A percentile compares a stretch with the other conserved stretches of the same genome.
Evolutionary conservation across 1,140 invertebrate genomes (phyloP).

Genomic region (Drosophila pectinifera): DNA sequence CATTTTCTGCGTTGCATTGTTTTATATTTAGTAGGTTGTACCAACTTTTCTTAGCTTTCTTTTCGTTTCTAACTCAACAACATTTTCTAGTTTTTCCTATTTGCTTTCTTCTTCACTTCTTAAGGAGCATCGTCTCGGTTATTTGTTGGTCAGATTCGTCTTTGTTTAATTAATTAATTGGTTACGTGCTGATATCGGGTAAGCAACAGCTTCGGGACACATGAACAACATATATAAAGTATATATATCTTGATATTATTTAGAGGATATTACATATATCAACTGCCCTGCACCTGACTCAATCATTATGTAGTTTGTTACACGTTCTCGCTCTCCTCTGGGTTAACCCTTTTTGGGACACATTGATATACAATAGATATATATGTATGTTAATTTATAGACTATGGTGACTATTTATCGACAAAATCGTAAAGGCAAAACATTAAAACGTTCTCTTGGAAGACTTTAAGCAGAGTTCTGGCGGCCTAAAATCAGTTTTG

Average conservation of each 20-base stretch:
- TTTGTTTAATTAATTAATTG: too few species aligned
- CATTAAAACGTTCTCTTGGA: too few species aligned
- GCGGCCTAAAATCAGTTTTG: too few species aligned
- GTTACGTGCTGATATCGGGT: background rate
- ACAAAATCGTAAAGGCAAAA: background rate
- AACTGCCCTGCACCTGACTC: background rate
- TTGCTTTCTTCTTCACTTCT: too few species aligned
- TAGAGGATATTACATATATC: constrained; percentile 14
- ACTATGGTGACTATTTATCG: constrained; percentile 15
- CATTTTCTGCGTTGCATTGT: constrained; percentile 36
- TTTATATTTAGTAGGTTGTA: constrained; percentile 23
- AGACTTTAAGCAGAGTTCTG: too few species aligned
- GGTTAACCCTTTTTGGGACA: constrained; percentile 4
- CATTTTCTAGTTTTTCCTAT: background rate
- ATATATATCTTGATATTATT: constrained; percentile 6
- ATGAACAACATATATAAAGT: constrained; percentile 14
- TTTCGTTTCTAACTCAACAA: constrained; percentile 4
- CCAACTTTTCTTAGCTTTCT: background rate
- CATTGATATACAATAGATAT: constrained; percentile 25
- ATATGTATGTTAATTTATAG: constrained; percentile 12
- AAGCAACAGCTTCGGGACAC: too few species aligned
- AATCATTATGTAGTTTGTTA: too few species aligned
- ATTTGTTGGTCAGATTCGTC: constrained; percentile 1
- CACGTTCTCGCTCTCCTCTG: background rate
- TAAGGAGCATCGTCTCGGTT: background rate